A percentile compares a stretch with the other conserved stretches of the same genome.
phyloP scores from a whole-genome alignment of 2,797 vertebrate species.

The Artibeus lituratus region DNA sequence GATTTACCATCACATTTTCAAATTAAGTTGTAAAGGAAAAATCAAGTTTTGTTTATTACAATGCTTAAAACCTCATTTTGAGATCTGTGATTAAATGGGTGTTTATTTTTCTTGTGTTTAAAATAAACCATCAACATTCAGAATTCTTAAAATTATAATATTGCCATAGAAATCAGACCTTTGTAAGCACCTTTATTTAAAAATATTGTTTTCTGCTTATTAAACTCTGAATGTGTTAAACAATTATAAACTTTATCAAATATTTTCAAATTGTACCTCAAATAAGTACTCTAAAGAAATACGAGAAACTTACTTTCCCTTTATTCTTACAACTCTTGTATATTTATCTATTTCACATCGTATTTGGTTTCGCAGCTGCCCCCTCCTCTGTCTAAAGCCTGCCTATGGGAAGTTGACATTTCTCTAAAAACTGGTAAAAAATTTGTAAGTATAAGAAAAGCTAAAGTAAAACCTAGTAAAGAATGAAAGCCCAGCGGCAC shows the following conservation, averaged over 20 bases:
- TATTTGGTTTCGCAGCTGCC: not conserved
- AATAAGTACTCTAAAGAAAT: not conserved
- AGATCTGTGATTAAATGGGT: not conserved
- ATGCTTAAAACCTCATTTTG: not conserved
- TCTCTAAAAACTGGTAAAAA: constrained; percentile 21
- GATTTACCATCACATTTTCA: not conserved
- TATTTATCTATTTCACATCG: not conserved
- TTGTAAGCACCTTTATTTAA: not conserved
- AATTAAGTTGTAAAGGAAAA: not conserved
- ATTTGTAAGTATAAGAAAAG: not conserved
- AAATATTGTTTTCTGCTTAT: not conserved
- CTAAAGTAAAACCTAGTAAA: constrained; percentile 32
- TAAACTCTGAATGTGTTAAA: not conserved
- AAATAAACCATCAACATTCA: not conserved
- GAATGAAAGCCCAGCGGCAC: not conserved
- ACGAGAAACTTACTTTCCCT: not conserved
- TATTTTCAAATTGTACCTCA: not conserved
- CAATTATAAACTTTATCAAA: not conserved
- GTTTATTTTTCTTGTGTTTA: not conserved
- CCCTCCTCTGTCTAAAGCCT: not conserved
- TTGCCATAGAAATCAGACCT: not conserved
- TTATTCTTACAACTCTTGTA: not conserved
- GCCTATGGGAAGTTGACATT: not conserved
- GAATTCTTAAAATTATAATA: not conserved
- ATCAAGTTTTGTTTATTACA: not conserved